phyloP scores from a whole-genome alignment of 2,113 vertebrate genomes.

The Callocephalon fimbriatum region DNA sequence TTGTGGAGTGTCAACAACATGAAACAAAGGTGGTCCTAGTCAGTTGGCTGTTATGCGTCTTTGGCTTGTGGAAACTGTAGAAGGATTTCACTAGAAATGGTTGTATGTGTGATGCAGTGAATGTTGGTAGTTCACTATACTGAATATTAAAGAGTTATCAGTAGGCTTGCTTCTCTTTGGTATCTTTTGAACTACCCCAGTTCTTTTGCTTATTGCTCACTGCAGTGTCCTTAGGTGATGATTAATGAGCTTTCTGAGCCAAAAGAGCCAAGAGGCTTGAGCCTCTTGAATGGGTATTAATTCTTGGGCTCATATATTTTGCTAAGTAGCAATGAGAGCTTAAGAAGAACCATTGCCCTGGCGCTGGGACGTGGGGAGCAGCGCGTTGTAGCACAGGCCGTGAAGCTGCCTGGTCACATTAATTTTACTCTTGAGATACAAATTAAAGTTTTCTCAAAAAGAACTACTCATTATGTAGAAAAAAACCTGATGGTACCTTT shows the following conservation, averaged over 20 bases:
- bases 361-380: neutral
- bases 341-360: neutral
- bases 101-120: rapidly evolving
- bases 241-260: slow-evolving; percentile 17
- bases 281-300: neutral
- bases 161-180: neutral
- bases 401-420: neutral
- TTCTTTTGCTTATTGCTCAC: neutral
- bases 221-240: neutral
- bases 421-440: neutral
- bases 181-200: neutral
- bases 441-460: neutral
- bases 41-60: neutral
- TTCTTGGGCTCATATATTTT: neutral
- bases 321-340: neutral
- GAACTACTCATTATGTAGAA: neutral
- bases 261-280: neutral
- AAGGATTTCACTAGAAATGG: neutral
- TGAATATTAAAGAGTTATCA: neutral
- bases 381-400: rapidly evolving
- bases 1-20: neutral
- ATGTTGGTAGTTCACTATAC: neutral
- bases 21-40: neutral
- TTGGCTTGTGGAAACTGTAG: neutral
- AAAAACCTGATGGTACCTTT: neutral